Percentiles rank a stretch among this genome's conserved stretches.
phyloP scores from a whole-genome alignment of 2,113 vertebrate species.

The Myotis lucifugus region DNA sequence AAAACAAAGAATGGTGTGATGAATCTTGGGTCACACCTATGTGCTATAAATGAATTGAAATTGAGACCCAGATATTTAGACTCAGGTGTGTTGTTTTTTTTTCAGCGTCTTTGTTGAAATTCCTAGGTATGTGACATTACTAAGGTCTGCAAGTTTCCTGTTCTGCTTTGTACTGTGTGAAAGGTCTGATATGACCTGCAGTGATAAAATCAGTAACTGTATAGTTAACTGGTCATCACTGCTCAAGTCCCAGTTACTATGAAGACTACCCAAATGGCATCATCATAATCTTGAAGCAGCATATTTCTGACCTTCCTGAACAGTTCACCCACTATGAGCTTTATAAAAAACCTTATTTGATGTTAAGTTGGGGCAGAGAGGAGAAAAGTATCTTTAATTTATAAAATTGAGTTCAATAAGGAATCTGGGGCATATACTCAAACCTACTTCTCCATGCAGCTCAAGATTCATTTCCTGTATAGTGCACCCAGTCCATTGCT shows the following conservation, averaged over 20 bases:
- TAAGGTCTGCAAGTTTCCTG: slow-evolving; percentile 48
- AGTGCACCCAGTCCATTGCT: background rate
- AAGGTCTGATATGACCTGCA: slow-evolving; percentile 33
- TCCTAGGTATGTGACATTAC: slow-evolving; percentile 42
- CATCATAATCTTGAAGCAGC: slow-evolving; percentile 67
- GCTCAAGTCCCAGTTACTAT: slow-evolving; percentile 42
- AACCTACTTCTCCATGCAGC: background rate
- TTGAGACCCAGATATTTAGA: slow-evolving; percentile 41
- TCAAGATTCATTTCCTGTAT: slow-evolving; percentile 38
- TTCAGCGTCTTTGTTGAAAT: slow-evolving; percentile 60
- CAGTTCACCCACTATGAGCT: background rate
- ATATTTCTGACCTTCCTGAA: slow-evolving; percentile 31
- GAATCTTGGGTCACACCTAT: slow-evolving; percentile 50
- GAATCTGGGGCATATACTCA: background rate
- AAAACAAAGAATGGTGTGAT: slow-evolving; percentile 34
- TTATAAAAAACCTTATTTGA: slow-evolving; percentile 30
- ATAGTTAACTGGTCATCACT: slow-evolving; percentile 53
- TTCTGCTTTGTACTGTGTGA: slow-evolving; percentile 52
- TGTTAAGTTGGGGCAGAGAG: slow-evolving; percentile 49
- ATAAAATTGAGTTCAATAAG: background rate
- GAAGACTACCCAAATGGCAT: slow-evolving; percentile 16
- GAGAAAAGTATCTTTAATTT: background rate
- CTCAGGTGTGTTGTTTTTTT: slow-evolving; percentile 28
- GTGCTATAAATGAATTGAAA: slow-evolving; percentile 43
- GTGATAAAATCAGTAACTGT: background rate